Evolutionary conservation across 1,140 invertebrate genomes (phyloP).

Genomic region (Caenorhabditis latens): DNA sequence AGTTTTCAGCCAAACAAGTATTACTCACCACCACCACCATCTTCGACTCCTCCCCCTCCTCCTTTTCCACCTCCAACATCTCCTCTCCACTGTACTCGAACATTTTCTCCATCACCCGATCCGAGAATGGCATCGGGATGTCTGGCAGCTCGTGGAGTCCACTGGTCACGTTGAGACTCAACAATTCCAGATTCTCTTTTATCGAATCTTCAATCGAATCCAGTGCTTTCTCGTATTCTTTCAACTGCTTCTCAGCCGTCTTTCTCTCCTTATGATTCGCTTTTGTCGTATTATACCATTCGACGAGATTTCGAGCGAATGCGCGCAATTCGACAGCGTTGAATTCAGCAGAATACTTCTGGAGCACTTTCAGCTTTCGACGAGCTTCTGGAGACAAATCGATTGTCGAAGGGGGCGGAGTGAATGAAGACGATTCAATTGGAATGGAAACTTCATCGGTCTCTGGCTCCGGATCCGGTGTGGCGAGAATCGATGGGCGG

Average conservation of each 20-base stretch:
- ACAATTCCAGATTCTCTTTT: background rate
- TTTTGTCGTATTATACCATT: background rate
- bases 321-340: background rate
- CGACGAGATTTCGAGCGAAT: background rate
- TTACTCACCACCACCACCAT: too few relatives aligned
- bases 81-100: background rate
- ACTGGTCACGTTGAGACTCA: background rate
- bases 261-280: constrained; percentile 38
- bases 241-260: constrained; percentile 15
- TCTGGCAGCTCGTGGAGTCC: background rate
- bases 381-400: background rate
- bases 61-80: background rate
- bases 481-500: background rate
- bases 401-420: background rate
- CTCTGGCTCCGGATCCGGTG: background rate
- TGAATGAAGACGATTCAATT: background rate
- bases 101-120: constrained; percentile 5
- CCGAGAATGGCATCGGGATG: background rate
- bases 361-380: background rate
- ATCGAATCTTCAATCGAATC: background rate
- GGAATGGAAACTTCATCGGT: background rate
- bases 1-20: too few relatives aligned
- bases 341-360: background rate
- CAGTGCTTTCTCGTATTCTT: background rate
- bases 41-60: background rate